Evolutionary conservation across 1,140 invertebrate species (phyloP).

Genomic region (Drosophila tristis): DNA sequence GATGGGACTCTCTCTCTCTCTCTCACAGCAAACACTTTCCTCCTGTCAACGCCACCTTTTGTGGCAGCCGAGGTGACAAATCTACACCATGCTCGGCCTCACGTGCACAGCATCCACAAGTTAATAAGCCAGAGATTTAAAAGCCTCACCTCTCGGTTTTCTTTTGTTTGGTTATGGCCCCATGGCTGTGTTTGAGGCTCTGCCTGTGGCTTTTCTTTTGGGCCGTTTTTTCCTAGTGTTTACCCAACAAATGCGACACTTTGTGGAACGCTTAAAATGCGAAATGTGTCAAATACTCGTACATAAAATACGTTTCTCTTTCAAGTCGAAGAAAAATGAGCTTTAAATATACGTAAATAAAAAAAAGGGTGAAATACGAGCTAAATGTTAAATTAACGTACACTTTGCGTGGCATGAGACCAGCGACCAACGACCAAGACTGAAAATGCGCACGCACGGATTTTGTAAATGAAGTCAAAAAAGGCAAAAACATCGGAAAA

Average conservation of each 20-base stretch:
- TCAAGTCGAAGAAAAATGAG: conserved; percentile 73
- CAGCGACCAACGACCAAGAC: background rate
- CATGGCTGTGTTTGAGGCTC: conserved; percentile 1
- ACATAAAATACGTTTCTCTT: conserved; percentile 66
- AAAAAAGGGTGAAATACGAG: conserved; percentile 51
- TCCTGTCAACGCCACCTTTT: conserved; percentile 60
- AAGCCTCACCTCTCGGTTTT: conserved; percentile 17
- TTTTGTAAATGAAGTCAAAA: conserved; percentile 74
- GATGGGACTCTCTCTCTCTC: conserved; percentile 16
- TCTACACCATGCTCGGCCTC: conserved; percentile 33
- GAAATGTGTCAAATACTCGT: conserved; percentile 73
- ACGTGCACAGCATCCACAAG: conserved; percentile 75
- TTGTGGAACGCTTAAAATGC: conserved; percentile 75
- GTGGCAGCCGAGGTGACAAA: conserved; percentile 42
- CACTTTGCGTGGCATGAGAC: conserved; percentile 69
- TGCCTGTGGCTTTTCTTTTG: conserved; percentile 20
- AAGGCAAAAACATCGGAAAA: conserved; percentile 20
- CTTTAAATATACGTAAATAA: conserved; percentile 29
- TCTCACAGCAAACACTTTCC: conserved; percentile 22
- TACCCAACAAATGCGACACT: conserved; percentile 69
- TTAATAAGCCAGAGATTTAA: conserved; percentile 27
- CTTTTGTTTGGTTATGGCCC: conserved; percentile 50
- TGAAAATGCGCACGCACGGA: conserved; percentile 69
- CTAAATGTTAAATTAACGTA: conserved; percentile 71
- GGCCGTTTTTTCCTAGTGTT: conserved; percentile 33